Evolutionary conservation across 2,797 vertebrate species (phyloP).

Genomic region (Aphelocoma californica): DNA sequence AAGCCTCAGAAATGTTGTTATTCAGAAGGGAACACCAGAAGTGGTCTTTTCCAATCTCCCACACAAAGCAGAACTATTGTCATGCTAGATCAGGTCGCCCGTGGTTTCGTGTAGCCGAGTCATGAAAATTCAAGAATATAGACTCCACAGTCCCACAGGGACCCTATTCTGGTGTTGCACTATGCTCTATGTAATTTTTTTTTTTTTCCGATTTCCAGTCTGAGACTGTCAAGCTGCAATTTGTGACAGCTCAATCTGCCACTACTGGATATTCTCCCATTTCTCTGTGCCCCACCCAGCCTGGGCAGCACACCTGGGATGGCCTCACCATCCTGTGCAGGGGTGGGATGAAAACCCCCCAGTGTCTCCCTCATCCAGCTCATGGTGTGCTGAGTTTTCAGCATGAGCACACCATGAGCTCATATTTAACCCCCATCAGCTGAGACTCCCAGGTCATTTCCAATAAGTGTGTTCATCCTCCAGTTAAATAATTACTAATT

Average conservation of each 20-base stretch:
- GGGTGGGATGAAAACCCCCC: neutral
- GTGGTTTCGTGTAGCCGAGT: neutral
- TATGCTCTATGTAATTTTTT: neutral
- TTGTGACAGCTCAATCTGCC: neutral
- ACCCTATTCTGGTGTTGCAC: neutral
- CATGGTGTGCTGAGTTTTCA: neutral
- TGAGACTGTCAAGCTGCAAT: neutral
- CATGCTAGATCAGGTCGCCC: neutral
- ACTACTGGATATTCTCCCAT: neutral
- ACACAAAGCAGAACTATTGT: neutral
- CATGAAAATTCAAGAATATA: neutral
- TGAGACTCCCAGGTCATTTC: neutral
- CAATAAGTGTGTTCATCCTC: neutral
- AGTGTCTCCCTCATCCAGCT: neutral
- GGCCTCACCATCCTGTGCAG: neutral
- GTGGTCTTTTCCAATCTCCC: neutral
- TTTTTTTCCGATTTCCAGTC: neutral
- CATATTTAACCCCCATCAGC: neutral
- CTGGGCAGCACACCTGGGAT: neutral
- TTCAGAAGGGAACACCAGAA: neutral
- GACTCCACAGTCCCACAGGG: rapidly evolving
- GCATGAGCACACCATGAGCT: neutral
- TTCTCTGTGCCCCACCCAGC: neutral
- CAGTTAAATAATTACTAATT: neutral
- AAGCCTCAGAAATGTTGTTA: neutral